Conservation (phyloP, 2,888 invertebrate species). For the Leucophora obtusa region DNA sequence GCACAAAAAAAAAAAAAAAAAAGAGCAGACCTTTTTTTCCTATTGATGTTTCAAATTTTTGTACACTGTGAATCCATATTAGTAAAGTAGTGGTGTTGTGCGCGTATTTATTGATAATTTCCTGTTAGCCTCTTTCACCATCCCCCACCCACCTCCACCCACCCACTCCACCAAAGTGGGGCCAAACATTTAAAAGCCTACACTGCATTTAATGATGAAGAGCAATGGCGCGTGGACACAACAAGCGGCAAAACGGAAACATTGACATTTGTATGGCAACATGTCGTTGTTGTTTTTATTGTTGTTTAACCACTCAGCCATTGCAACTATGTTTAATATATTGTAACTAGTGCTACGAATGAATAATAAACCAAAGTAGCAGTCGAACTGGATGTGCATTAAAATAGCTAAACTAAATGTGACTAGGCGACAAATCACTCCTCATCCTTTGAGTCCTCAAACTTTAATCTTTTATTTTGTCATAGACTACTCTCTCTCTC, state of each 20-base stretch:
- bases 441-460: slow-evolving; percentile 2
- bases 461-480: slow-evolving; percentile 10
- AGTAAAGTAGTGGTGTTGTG: slow-evolving; percentile 64
- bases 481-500: neutral
- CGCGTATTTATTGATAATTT: slow-evolving; percentile 77
- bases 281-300: slow-evolving; percentile 27
- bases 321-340: slow-evolving; percentile 36
- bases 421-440: slow-evolving; percentile 37
- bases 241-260: slow-evolving; percentile 57
- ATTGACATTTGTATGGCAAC: slow-evolving; percentile 55
- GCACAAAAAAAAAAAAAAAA: slow-evolving; percentile 16
- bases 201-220: slow-evolving; percentile 37
- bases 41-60: slow-evolving; percentile 34
- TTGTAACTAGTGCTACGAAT: slow-evolving; percentile 35
- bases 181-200: slow-evolving; percentile 17
- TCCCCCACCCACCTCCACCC: neutral
- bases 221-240: slow-evolving; percentile 62
- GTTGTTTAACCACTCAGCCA: slow-evolving; percentile 41
- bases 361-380: slow-evolving; percentile 37
- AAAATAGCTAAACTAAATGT: slow-evolving; percentile 32
- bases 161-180: neutral
- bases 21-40: neutral
- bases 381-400: slow-evolving; percentile 26
- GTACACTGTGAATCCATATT: neutral
- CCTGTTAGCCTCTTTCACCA: slow-evolving; percentile 58